Base-by-base conservation (phyloP, 2,113 vertebrate species). In the Ancistrus triradiatus region DNA sequence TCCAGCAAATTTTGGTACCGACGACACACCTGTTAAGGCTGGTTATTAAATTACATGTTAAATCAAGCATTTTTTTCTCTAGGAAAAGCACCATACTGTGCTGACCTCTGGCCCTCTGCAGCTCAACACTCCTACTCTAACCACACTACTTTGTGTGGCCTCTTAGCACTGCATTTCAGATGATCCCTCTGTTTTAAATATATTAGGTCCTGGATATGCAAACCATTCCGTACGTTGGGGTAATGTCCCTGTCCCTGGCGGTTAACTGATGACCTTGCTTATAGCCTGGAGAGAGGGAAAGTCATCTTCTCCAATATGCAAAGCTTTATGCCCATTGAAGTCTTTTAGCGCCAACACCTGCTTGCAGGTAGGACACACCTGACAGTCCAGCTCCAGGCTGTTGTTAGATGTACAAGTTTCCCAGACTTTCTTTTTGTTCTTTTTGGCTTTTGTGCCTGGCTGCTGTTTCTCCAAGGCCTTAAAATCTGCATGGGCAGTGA, bases 231-330 rank as follows among this genome's bases (percentile, higher is more conserved):
- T 44, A 52, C 37, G 47, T 63, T 55, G 3, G 61, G 38, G 35
- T 38, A 22, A 22, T 57, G 22, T 8, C n/a, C 25, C 22, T 40
- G 49, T 15, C 9, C 9, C 3, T 53, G 1, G 57, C 14, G 81
- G 88, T 85, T 98, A 98, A 80, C 90, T 95, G 81, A 98, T 92
- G 74, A 95, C 90, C 27, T 91, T 90, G 84, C 93, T 90, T 59
- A 96, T 91, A 1, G 93, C 92, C 75, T 97, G 95, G 52, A 98
- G 77, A 48, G 95, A 95, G 1, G 96, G 96, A 79, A 98, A 98
- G 66, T 98, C 96, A 11, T 94, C 91, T 0, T 85, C 93, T 46
- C 85, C 84, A 0, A 85, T 76, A 60, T 98, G 96, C 83, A 91
- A 77, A 6, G 90, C 92, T 66, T 94, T 93, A 75, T 98, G 96